Conservation (phyloP, 1,140 invertebrate species). For the Dendroctonus ponderosae region DNA sequence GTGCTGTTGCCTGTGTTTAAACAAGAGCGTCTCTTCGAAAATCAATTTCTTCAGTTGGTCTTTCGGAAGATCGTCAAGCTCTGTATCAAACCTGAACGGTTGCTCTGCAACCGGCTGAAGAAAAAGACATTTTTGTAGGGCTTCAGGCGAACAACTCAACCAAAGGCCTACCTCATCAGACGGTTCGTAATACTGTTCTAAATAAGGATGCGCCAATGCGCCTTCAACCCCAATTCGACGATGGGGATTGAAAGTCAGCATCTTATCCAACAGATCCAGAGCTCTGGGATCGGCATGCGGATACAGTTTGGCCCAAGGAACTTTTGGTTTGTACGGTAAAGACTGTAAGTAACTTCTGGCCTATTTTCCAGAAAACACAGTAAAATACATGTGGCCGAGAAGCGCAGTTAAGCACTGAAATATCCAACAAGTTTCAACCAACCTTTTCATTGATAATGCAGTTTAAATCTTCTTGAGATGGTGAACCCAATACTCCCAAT, state of each 20-base stretch:
- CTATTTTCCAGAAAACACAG: slow-evolving; percentile 55
- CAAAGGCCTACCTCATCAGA: slow-evolving; percentile 86
- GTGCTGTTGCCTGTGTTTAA: slow-evolving; percentile 54
- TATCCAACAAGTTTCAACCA: not conserved
- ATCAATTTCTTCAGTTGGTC: slow-evolving; percentile 95
- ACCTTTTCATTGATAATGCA: slow-evolving; percentile 99
- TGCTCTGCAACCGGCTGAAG: slow-evolving; percentile 94
- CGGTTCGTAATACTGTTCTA: slow-evolving; percentile 99
- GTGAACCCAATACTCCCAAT: slow-evolving; percentile 93
- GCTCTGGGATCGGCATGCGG: slow-evolving; percentile 92
- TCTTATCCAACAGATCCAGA: slow-evolving; percentile 94
- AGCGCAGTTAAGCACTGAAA: no score
- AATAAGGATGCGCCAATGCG: slow-evolving; percentile 94
- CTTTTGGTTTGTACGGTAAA: slow-evolving; percentile 94
- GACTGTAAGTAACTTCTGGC: slow-evolving; percentile 96
- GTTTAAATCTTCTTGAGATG: slow-evolving; percentile 92
- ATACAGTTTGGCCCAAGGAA: slow-evolving; percentile 92
- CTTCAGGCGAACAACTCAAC: not conserved
- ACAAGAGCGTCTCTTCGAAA: slow-evolving; percentile 89
- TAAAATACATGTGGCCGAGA: not conserved
- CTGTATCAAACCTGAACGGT: slow-evolving; percentile 98
- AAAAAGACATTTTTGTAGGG: not conserved
- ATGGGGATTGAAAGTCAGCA: slow-evolving; percentile 99
- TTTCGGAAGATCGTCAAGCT: slow-evolving; percentile 97
- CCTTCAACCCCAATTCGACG: slow-evolving; percentile 96